Conservation (phyloP, 2,113 vertebrate genomes). For the Heterocephalus glaber region DNA sequence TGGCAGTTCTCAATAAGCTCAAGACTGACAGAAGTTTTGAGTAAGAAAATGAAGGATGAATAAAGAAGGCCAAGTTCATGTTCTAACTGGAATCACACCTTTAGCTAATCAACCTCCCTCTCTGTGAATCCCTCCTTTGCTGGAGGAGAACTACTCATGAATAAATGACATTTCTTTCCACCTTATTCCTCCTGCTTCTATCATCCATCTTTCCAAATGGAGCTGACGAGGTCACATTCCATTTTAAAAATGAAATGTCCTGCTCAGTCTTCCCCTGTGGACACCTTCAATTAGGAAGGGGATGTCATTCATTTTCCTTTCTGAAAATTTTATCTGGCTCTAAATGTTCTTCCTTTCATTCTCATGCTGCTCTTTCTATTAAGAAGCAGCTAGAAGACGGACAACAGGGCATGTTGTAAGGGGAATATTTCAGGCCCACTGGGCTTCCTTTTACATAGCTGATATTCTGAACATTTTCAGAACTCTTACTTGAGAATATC, state of each 20-base stretch:
- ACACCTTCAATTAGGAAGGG: neutral
- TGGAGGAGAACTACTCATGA: neutral
- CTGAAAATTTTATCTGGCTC: neutral
- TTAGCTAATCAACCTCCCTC: neutral
- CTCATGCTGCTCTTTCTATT: neutral
- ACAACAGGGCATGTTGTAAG: neutral
- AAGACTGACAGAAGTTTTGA: neutral
- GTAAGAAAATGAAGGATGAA: neutral
- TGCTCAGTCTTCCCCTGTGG: neutral
- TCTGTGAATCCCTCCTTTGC: neutral
- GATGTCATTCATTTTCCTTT: neutral
- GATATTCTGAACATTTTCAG: neutral
- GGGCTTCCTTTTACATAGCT: neutral
- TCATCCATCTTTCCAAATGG: neutral
- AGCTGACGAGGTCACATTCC: neutral
- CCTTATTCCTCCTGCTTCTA: neutral
- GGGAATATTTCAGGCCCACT: neutral
- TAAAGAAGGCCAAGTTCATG: neutral
- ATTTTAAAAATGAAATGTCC: constrained; percentile 25
- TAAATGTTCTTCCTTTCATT: neutral
- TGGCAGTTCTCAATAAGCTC: neutral
- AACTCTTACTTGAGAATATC: constrained; percentile 48
- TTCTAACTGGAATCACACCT: neutral
- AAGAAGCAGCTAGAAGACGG: neutral
- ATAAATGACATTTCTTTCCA: neutral